Base-by-base conservation (phyloP, 2,888 invertebrate species). In the Caenorhabditis afra region DNA sequence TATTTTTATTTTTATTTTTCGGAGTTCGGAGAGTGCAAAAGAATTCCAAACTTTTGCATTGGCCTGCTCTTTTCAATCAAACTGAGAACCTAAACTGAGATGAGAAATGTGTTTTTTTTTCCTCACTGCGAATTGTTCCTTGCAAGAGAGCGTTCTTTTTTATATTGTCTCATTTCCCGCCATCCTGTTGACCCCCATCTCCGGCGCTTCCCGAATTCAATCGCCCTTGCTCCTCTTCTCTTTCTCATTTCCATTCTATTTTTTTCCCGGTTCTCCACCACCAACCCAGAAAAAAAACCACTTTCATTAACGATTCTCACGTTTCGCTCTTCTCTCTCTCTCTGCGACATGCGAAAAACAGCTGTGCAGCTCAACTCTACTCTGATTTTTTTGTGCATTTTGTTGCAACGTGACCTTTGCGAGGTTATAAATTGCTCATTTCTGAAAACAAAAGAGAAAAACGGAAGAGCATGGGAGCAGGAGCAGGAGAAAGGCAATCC, bases 141-240 rank as follows among this genome's bases (percentile, higher is more conserved):
- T n/a, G n/a, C n/a, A n/a, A n/a, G 41, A 41, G 29, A 12, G 49
- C 71, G 71, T 62, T 71, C 55, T 39, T 64, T 64, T 73, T 73
- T 71, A 58, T 73, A 65, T 57, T 55, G 61, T 61, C 74, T 66
- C 66, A 66, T 75, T 66, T 65, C 74, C 58, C 16, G n/a, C n/a
- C n/a, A n/a, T 59, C 53, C 14, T 68, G 47, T 64, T 64, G 62
- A 71, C 62, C 71, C 62, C 71, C 49, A 29, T 39, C 52, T 29
- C 22, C n/a, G 52, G 49, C 22, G 39, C 50, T 39, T 67, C 57
- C 20, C 39, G 45, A 61, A 70, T 70, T 70, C 29, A 58, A 53
- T 53, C 52, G 59, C 61, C 14, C 45, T 35, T 61, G 23, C 57
- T 29, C 49, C 22, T 57, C 47, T 29, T 35, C 37, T 44, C 49